Percentiles rank a stretch among this genome's conserved stretches.
Conservation (phyloP, 1,140 invertebrate genomes). For the Lepidurus couesii region DNA sequence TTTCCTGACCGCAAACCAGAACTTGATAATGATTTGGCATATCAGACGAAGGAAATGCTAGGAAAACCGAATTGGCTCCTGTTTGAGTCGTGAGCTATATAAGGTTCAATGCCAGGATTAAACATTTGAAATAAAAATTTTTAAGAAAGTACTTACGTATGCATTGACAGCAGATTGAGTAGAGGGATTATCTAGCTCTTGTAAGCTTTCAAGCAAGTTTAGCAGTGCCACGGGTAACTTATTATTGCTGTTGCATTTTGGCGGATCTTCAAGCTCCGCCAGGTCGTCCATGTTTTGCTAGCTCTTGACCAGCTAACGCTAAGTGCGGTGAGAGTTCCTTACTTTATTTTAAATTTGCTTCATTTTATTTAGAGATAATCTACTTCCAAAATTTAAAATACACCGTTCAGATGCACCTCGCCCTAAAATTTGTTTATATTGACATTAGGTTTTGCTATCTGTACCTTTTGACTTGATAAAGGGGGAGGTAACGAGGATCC, state of each 20-base stretch:
- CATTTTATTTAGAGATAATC: background rate
- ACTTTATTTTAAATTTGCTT: background rate
- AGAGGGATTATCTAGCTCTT: background rate
- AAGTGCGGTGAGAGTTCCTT: background rate
- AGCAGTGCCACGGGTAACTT: background rate
- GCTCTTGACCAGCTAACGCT: background rate
- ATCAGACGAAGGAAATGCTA: background rate
- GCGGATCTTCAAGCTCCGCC: background rate
- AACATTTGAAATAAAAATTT: background rate
- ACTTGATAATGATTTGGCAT: constrained; percentile 3
- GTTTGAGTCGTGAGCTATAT: background rate
- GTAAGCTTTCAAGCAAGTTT: background rate
- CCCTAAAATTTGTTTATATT: constrained; percentile 16
- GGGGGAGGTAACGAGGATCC: no score
- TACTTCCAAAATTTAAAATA: background rate
- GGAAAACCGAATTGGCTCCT: constrained; percentile 1
- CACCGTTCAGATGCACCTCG: background rate
- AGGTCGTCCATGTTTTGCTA: background rate
- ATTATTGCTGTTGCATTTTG: background rate
- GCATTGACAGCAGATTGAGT: background rate
- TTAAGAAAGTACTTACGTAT: background rate
- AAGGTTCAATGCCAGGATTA: background rate
- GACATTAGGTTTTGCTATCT: background rate
- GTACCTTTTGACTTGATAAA: no score
- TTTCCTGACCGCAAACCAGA: background rate